Evolutionary conservation across 1,140 invertebrate genomes (phyloP), one percentile per base, ranked within the genome.

Genomic region (Ladona fulva): DNA sequence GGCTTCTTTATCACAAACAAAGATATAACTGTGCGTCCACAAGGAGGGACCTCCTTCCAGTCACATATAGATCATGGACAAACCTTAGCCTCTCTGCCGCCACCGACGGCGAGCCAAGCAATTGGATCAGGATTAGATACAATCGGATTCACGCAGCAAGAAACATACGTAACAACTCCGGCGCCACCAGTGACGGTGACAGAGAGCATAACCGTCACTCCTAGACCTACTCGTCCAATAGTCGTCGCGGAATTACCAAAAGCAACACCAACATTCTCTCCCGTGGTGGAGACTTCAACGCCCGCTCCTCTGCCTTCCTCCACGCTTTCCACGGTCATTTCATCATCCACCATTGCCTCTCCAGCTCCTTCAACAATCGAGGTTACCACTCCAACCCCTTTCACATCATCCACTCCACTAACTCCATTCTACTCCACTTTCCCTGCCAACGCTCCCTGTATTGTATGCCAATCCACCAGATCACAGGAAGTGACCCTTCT

Each of bases 241-340:
- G 75, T 76, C 11, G 75, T 76, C 8, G 75, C 75, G 7, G 75
- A 76, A 76, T 42, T 76, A 29, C 75, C 75, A 8, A 25, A 25
- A 29, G 25, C 10, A 11, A 42, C 24, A 25, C 19, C 75, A 24
- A n/a, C 25, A 22, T 11, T 22, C 8, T 25, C 24, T 19, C 1
- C 42, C n/a, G 29, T 76, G 10, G n/a, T n/a, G 19, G 42, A 29
- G 25, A 76, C 75, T n/a, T 42, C 75, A 29, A 29, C 24, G 25
- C 29, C 29, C 19, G 25, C 25, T 76, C 19, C 42, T 0, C 12
- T 22, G 1, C 74, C 24, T 24, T 19, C n/a, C 1, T 11, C n/a
- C 10, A 25, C 74, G 3, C 1, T 75, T 75, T 37, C 75, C 11
- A 22, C 24, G 0, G 0, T 12, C 22, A 8, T n/a, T 25, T 42